Evolutionary conservation across 1,140 invertebrate species (phyloP), one percentile per base, ranked within the genome.

Genomic region (Meteorus sp.): DNA sequence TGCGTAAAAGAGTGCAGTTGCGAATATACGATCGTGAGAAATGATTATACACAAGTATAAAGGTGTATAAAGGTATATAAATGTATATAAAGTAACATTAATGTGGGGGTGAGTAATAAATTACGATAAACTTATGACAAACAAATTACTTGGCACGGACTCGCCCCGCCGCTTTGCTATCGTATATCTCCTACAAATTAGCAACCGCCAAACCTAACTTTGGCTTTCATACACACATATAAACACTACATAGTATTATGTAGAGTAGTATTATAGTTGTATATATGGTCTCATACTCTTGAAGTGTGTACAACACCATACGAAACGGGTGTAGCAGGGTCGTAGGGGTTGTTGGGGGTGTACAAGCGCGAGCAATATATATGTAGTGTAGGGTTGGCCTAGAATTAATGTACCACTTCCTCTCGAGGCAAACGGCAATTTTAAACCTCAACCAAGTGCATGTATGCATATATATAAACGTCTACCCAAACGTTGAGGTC

Each of bases 401-500:
- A 65, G 69, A 76, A 78, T 78, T 77, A 78, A 78, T 77, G 73
- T 68, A 72, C 65, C 66, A 71, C 69, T 77, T 78, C 75, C 74
- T 77, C 62, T 66, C 54, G 60, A 45, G 19, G 23, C 61, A 59
- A 64, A 61, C 48, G 60, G 60, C 64, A 60, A 64, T 64, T 64
- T 60, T 52, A n/a, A 48, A 17, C 25, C 8, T 64, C 48, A 37
- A 53, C 22, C 29, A 19, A 33, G 48, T 29, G 15, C 17, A 8
- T 17, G 4, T 31, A 27, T 15, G 31, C 45, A 29, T 15, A 25
- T 23, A 45, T 23, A 9, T n/a, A n/a, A n/a, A n/a, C n/a, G n/a
- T n/a, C n/a, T n/a, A 17, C 50, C 27, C 27, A 50, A 25, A 52
- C 19, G 15, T 13, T 53, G 20, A 27, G 51, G 33, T 53, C 11